These are phyloP conservation scores for Mellivora capensis DNA, from an alignment of 2,113 vertebrate genomes.

Conservation along the genomic window DNA sequence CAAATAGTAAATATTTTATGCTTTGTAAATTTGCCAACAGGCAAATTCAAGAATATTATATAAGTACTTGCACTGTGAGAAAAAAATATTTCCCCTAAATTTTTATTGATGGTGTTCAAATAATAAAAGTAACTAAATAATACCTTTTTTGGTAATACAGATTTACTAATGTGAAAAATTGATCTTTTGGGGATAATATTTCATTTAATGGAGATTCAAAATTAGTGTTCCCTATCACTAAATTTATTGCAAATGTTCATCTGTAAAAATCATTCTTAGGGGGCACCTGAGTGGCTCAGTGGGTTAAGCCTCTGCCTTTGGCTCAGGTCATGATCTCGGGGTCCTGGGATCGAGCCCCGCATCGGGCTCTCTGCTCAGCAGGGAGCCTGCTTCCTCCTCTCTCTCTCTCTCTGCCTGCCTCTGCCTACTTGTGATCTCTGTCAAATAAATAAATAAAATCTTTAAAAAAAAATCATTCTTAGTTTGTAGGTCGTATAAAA, in stretches of 20 bases:
- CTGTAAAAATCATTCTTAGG: too few species aligned
- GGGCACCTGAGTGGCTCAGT: too few species aligned
- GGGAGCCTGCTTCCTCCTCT: too few species aligned
- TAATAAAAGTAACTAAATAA: neutral
- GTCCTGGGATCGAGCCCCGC: too few species aligned
- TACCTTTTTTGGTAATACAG: neutral
- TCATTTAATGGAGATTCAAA: neutral
- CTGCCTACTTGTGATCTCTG: too few species aligned
- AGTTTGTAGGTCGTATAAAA: neutral
- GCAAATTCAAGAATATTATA: neutral
- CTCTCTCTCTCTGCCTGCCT: too few species aligned
- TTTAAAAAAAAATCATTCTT: neutral
- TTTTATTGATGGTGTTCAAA: neutral
- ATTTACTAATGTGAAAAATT: neutral
- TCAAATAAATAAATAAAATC: too few species aligned
- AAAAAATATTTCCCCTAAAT: neutral
- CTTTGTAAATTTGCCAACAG: neutral
- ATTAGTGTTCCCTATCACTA: neutral
- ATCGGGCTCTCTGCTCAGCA: too few species aligned
- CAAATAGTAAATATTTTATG: neutral
- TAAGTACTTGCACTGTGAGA: neutral
- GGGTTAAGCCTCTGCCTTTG: too few species aligned
- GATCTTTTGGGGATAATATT: neutral
- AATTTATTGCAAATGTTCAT: neutral
- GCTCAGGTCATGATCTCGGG: too few species aligned